A percentile compares a stretch with the other conserved stretches of the same genome.
Conservation (phyloP, 2,797 vertebrate species). For the Crocodylus rhombifer region DNA sequence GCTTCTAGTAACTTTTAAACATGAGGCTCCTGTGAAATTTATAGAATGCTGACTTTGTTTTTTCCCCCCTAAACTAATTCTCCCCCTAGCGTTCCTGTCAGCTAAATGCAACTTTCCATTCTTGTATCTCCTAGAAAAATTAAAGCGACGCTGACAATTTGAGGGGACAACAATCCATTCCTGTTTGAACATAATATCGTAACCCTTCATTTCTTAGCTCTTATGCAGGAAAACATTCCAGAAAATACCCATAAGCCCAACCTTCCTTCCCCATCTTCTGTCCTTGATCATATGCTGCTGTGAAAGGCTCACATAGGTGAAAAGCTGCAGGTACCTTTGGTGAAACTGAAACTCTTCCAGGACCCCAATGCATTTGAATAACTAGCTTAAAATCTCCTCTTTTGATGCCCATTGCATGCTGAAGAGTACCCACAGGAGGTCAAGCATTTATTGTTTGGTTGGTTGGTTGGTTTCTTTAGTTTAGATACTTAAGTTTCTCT, state of each 20-base stretch:
- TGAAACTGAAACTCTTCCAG: background rate
- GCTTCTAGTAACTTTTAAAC: background rate
- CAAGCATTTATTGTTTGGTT: background rate
- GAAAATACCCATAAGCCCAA: background rate
- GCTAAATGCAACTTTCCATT: background rate
- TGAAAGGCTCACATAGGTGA: background rate
- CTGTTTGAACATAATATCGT: background rate
- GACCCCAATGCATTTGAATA: background rate
- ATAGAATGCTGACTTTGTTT: background rate
- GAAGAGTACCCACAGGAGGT: constrained; percentile 28
- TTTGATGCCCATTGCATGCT: background rate
- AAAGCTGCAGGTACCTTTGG: background rate
- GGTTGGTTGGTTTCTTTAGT: background rate
- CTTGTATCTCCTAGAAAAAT: background rate
- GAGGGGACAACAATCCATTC: background rate
- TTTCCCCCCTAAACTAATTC: background rate
- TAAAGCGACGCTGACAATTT: background rate
- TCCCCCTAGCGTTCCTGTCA: background rate
- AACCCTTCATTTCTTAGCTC: background rate
- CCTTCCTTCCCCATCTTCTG: background rate
- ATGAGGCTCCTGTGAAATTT: background rate
- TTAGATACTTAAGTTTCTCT: background rate
- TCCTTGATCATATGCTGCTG: background rate
- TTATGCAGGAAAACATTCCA: background rate
- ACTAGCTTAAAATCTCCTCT: background rate